These are phyloP conservation scores for Argyra leucocephala DNA, from an alignment of 2,888 invertebrate genomes.

Conservation along the genomic window DNA sequence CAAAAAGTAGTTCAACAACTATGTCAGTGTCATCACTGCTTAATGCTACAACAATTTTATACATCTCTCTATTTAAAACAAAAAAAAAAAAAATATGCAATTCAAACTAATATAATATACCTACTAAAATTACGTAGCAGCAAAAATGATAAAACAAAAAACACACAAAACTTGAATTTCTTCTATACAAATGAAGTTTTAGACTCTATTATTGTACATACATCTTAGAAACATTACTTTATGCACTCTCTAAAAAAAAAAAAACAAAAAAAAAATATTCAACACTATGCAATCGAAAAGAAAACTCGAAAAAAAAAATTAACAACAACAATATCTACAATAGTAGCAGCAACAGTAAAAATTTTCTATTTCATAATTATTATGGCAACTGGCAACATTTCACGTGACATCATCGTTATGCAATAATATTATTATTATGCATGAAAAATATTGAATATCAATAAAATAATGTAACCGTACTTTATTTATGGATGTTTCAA, in stretches of 20 bases:
- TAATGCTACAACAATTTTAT: not conserved
- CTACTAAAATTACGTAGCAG: too few species aligned
- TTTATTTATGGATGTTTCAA: too few species aligned
- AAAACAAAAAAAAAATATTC: too few species aligned
- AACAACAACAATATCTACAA: too few species aligned
- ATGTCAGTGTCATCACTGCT: constrained; percentile 22
- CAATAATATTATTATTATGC: not conserved
- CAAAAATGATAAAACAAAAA: not conserved
- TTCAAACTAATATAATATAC: not conserved
- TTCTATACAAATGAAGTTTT: not conserved
- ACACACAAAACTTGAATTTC: not conserved
- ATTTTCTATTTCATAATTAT: not conserved
- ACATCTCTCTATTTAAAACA: not conserved
- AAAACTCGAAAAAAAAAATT: not conserved
- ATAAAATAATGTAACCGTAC: too few species aligned
- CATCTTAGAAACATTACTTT: too few species aligned
- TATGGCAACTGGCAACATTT: not conserved
- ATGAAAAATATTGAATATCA: too few species aligned
- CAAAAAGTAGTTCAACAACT: constrained; percentile 16
- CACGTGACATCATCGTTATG: constrained; percentile 6
- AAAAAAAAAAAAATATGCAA: not conserved
- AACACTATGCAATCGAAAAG: not conserved
- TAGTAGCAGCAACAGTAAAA: too few species aligned
- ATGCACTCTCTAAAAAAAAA: too few species aligned
- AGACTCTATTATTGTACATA: too few species aligned